These are phyloP conservation scores for Protosalanx chinensis DNA, from an alignment of 2,797 vertebrate species.

Conservation along the genomic window DNA sequence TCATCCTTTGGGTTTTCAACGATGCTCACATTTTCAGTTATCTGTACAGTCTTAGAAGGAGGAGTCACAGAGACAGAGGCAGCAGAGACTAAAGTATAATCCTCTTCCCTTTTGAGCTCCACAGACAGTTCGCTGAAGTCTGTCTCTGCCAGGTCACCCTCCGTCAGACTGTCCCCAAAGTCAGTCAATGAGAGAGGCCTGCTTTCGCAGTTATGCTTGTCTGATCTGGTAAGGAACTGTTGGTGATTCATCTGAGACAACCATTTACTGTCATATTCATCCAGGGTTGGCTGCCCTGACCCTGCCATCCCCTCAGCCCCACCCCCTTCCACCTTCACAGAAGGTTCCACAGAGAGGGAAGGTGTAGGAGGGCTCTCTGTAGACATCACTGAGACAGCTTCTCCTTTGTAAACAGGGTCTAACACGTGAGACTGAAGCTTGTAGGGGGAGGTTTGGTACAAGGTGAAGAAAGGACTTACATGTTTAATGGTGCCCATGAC, in stretches of 20 bases:
- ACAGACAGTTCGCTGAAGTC: slow-evolving; percentile 65
- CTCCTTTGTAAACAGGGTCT: slow-evolving; percentile 62
- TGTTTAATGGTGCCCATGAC: slow-evolving; percentile 65
- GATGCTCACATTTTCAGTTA: slow-evolving; percentile 25
- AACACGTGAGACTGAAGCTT: slow-evolving; percentile 63
- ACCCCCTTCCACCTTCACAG: slow-evolving; percentile 57
- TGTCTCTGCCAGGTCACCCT: slow-evolving; percentile 68
- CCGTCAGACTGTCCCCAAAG: slow-evolving; percentile 69
- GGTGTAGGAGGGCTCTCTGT: slow-evolving; percentile 28
- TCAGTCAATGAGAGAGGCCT: slow-evolving; percentile 59
- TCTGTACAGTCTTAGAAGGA: slow-evolving; percentile 17
- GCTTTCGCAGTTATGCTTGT: slow-evolving; percentile 50
- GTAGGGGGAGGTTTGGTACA: slow-evolving; percentile 71
- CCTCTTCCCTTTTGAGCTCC: slow-evolving; percentile 57
- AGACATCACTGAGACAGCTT: slow-evolving; percentile 34
- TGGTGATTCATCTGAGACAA: slow-evolving; percentile 36
- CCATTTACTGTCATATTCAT: slow-evolving; percentile 29
- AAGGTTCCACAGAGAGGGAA: slow-evolving; percentile 39
- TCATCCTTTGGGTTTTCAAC: slow-evolving; percentile 27
- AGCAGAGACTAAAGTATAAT: slow-evolving; percentile 24
- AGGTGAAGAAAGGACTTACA: slow-evolving; percentile 78
- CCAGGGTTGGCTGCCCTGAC: slow-evolving; percentile 47
- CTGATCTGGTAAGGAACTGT: slow-evolving; percentile 33
- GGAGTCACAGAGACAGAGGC: slow-evolving; percentile 14
- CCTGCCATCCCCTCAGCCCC: slow-evolving; percentile 62